Conservation (phyloP, 2,888 invertebrate species). For the Trachelus stipa region DNA sequence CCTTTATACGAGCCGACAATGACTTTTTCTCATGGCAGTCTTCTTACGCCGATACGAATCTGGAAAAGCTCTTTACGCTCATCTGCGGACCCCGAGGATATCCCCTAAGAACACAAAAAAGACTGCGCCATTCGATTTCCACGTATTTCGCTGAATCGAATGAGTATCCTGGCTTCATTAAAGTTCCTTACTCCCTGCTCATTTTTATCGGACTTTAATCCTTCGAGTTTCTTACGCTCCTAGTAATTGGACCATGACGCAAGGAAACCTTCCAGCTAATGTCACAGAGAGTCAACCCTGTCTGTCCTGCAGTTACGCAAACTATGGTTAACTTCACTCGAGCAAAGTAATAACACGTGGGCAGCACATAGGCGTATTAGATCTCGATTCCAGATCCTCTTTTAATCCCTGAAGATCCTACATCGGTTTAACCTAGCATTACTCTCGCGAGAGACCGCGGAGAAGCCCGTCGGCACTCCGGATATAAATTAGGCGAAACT, state of each 20-base stretch:
- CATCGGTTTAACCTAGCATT: constrained; percentile 1
- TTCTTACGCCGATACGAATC: constrained; percentile 36
- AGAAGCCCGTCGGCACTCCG: constrained; percentile 29
- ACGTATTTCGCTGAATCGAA: not conserved
- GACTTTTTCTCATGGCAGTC: constrained; percentile 27
- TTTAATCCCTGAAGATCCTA: not conserved
- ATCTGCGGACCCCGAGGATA: not conserved
- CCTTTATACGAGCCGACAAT: constrained; percentile 47
- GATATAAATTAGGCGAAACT: constrained; percentile 47
- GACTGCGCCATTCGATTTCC: not conserved
- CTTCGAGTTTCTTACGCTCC: not conserved
- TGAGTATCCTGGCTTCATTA: not conserved
- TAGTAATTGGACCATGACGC: not conserved
- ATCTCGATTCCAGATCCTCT: not conserved
- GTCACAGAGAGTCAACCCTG: not conserved
- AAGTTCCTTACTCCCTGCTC: not conserved
- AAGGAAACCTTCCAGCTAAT: not conserved
- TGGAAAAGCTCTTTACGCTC: constrained; percentile 23
- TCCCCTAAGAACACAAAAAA: not conserved
- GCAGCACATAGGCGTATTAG: not conserved
- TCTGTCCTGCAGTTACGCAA: not conserved
- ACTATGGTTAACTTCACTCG: not conserved
- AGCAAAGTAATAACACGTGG: not conserved
- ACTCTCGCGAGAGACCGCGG: constrained; percentile 7
- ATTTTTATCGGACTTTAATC: not conserved